phyloP scores from a whole-genome alignment of 2,113 vertebrate genomes.

The Epinephelus cyanopodus region DNA sequence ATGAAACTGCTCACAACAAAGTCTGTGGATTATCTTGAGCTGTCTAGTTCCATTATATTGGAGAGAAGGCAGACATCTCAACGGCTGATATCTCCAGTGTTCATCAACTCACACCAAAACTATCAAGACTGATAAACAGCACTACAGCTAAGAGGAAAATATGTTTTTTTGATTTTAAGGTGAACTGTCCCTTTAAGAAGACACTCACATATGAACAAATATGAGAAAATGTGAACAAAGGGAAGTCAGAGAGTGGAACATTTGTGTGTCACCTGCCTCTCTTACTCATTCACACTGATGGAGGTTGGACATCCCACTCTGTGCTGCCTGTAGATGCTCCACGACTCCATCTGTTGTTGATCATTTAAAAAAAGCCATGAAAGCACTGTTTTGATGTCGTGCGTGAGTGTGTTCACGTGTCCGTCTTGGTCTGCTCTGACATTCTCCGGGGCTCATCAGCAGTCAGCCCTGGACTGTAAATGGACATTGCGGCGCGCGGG shows the following conservation, averaged over 20 bases:
- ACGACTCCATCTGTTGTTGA: constrained; percentile 27
- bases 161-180: too few relatives aligned
- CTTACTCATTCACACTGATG: constrained; percentile 5
- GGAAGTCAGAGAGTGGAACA: background rate
- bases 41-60: too few relatives aligned
- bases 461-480: constrained; percentile 51
- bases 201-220: background rate
- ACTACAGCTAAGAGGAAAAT: too few relatives aligned
- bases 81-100: too few relatives aligned
- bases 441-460: constrained; percentile 14
- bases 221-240: background rate
- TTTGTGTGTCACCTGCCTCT: background rate
- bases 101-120: too few relatives aligned
- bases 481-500: constrained; percentile 29
- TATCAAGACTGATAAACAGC: too few relatives aligned
- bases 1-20: too few relatives aligned
- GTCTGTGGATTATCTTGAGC: too few relatives aligned
- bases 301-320: background rate
- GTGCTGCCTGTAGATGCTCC: background rate
- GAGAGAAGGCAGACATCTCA: too few relatives aligned
- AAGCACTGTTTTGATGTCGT: background rate
- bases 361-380: background rate
- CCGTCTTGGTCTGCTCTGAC: background rate
- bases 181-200: too few relatives aligned
- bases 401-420: background rate